A percentile compares a stretch with the other conserved stretches of the same genome.
phyloP scores from a whole-genome alignment of 2,113 vertebrate species.

The Syngnathoides biaculeatus region DNA sequence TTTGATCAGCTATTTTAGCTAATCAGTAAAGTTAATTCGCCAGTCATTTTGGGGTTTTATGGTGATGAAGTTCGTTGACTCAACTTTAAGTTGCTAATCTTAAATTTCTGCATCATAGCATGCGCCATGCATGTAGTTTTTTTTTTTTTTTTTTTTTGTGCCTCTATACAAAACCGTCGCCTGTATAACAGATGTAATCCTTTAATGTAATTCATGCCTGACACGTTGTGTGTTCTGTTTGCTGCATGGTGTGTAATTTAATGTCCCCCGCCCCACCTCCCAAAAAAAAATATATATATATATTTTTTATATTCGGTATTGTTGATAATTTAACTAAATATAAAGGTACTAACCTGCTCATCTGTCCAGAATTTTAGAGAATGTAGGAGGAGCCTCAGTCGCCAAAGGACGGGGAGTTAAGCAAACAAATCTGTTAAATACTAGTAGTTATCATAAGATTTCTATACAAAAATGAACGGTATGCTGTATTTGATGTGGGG shows the following conservation, averaged over 20 bases:
- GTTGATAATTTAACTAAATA: neutral
- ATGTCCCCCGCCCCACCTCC: too few relatives aligned
- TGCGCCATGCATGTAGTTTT: too few relatives aligned
- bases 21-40: too few relatives aligned
- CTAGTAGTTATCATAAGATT: neutral
- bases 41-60: too few relatives aligned
- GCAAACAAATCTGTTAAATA: conserved; percentile 52
- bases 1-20: too few relatives aligned
- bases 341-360: neutral
- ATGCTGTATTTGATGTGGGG: neutral
- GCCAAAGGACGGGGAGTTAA: conserved; percentile 49
- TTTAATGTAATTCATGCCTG: neutral
- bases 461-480: neutral
- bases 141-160: conserved; percentile 3
- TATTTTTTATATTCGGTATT: too few relatives aligned
- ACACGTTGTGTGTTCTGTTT: neutral
- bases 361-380: conserved; percentile 37
- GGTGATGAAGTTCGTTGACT: too few relatives aligned
- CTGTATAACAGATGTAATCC: neutral
- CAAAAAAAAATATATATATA: too few relatives aligned
- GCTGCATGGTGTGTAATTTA: neutral
- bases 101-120: too few relatives aligned
- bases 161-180: neutral
- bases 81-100: too few relatives aligned
- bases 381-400: conserved; percentile 11